A percentile compares a stretch with the other conserved stretches of the same genome.
These are phyloP conservation scores for Drosophila nr. fundita DNA, from an alignment of 2,888 invertebrate species.

Conservation along the genomic window DNA sequence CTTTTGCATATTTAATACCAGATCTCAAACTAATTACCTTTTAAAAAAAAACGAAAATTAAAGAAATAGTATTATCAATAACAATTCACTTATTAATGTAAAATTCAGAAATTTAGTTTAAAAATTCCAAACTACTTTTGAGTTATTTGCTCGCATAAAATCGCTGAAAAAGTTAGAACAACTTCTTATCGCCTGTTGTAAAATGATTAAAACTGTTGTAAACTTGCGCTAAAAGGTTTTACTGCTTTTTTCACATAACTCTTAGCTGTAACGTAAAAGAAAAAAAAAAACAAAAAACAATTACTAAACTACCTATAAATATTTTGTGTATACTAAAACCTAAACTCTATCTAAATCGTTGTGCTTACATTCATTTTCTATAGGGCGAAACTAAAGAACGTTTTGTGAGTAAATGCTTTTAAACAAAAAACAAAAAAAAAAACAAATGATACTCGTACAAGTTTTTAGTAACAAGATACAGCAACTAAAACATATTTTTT, in stretches of 20 bases:
- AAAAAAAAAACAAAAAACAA: background rate
- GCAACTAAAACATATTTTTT: conserved; percentile 53
- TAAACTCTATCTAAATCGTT: conserved; percentile 79
- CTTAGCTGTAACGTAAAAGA: conserved; percentile 49
- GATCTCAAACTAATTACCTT: background rate
- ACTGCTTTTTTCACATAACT: conserved; percentile 4
- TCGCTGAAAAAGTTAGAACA: conserved; percentile 10
- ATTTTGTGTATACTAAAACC: conserved; percentile 72
- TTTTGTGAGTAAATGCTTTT: conserved; percentile 85
- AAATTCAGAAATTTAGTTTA: background rate
- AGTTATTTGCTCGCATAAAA: background rate
- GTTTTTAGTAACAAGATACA: conserved; percentile 38
- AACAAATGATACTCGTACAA: conserved; percentile 43
- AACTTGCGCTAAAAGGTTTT: conserved; percentile 21
- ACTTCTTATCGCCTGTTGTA: conserved; percentile 11
- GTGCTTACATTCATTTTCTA: conserved; percentile 84
- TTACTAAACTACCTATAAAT: conserved; percentile 29
- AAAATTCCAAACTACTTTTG: background rate
- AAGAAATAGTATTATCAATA: background rate
- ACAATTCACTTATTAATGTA: background rate
- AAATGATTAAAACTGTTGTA: background rate
- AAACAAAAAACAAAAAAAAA: conserved; percentile 66
- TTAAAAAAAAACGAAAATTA: background rate
- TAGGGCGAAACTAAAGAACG: conserved; percentile 85
- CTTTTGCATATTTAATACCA: background rate